These are phyloP conservation scores for Platygyra sinensis DNA, from an alignment of 64 coral and sea anemone species.

Conservation along the genomic window DNA sequence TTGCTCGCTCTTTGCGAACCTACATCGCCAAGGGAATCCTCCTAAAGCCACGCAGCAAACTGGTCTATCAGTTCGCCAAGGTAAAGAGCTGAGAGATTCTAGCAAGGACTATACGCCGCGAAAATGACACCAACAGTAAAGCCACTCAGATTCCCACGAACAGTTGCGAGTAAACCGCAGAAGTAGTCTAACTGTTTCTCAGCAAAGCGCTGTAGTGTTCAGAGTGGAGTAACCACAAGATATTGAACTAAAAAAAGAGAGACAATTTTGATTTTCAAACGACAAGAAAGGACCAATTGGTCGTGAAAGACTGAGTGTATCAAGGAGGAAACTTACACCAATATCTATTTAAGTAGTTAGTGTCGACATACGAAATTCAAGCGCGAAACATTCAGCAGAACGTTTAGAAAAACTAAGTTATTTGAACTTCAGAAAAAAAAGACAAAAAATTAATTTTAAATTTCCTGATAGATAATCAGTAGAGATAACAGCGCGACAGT, in stretches of 20 bases:
- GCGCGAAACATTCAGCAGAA: background rate
- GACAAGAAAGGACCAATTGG: background rate
- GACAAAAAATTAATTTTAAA: background rate
- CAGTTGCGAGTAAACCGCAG: background rate
- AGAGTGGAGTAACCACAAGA: background rate
- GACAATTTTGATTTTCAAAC: background rate
- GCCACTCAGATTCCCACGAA: background rate
- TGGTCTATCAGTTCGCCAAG: conserved; percentile 56
- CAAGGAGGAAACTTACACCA: background rate
- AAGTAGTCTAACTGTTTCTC: background rate
- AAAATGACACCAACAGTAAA: background rate
- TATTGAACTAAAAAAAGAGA: background rate
- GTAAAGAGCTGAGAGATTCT: background rate
- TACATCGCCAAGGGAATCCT: conserved; percentile 75
- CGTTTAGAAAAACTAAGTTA: background rate
- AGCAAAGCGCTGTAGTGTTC: background rate
- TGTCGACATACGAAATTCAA: background rate
- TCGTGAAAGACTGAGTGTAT: background rate
- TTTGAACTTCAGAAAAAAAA: background rate
- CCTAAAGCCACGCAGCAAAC: conserved; percentile 66
- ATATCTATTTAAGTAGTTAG: background rate
- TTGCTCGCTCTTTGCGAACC: conserved; percentile 66
- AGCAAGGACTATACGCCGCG: background rate
- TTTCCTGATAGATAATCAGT: background rate
- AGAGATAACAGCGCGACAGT: background rate